Conservation (phyloP, 2,888 invertebrate genomes). For the Chrysolina oricalcia region DNA sequence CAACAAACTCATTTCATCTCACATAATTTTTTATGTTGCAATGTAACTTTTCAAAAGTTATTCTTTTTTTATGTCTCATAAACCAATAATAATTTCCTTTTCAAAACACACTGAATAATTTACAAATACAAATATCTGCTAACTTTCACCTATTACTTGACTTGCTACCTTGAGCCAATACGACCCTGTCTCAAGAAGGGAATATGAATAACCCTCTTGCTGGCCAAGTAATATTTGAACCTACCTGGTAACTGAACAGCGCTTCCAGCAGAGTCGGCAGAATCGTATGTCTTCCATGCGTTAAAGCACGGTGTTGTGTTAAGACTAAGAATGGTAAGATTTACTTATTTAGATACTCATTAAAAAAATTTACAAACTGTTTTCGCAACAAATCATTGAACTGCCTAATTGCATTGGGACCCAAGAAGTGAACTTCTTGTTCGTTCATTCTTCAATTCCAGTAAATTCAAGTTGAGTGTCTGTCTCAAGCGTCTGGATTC, state of each 20-base stretch:
- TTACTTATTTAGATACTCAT: background rate
- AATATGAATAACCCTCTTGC: background rate
- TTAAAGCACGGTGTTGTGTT: slow-evolving; percentile 7
- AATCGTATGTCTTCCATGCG: background rate
- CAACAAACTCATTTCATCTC: too few relatives aligned
- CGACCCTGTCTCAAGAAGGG: background rate
- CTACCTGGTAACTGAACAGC: background rate
- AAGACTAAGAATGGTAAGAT: slow-evolving; percentile 8
- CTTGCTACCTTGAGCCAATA: background rate
- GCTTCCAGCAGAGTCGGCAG: background rate
- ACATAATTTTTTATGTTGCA: too few relatives aligned
- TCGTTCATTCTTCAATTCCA: background rate
- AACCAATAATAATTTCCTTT: too few relatives aligned
- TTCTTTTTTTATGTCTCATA: too few relatives aligned
- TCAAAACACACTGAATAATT: too few relatives aligned
- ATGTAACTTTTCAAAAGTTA: too few relatives aligned
- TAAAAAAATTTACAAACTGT: background rate
- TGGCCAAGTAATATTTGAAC: background rate
- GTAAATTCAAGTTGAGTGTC: background rate
- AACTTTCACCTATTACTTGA: too few relatives aligned
- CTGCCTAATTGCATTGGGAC: background rate
- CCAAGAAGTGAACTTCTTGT: background rate
- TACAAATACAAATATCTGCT: too few relatives aligned
- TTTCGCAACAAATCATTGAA: background rate
- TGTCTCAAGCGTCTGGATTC: background rate